These are phyloP conservation scores for Nycteola revayana DNA, from an alignment of 2,888 invertebrate species.

Conservation along the genomic window DNA sequence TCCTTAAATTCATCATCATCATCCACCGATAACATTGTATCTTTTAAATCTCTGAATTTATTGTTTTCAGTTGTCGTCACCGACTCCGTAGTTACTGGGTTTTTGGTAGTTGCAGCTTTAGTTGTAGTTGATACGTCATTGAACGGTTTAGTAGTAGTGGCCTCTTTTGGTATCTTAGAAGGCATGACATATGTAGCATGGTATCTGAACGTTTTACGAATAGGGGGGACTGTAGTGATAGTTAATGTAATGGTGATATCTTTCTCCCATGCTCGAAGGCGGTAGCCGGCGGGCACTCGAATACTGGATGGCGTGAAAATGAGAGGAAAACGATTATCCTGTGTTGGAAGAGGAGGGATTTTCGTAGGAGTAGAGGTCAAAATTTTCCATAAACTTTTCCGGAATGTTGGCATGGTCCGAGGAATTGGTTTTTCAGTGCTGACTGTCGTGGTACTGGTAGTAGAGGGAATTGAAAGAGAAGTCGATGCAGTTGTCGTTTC, in stretches of 20 bases:
- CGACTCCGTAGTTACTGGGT: conserved; percentile 46
- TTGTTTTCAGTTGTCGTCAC: conserved; percentile 49
- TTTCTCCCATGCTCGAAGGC: conserved; percentile 64
- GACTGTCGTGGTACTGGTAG: conserved; percentile 36
- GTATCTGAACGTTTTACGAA: conserved; percentile 57
- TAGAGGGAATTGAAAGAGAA: too few species aligned
- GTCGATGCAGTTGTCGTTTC: conserved; percentile 49
- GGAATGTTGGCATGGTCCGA: conserved; percentile 80
- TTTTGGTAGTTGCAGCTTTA: conserved; percentile 49
- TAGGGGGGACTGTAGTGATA: conserved; percentile 59
- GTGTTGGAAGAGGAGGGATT: conserved; percentile 56
- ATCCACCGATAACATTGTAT: conserved; percentile 66
- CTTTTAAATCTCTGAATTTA: conserved; percentile 67
- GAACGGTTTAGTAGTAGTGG: conserved; percentile 51
- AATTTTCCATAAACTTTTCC: conserved; percentile 61
- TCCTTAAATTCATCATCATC: conserved; percentile 76
- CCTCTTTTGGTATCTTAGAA: conserved; percentile 49
- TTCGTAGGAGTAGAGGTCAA: conserved; percentile 55
- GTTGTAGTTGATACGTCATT: conserved; percentile 67
- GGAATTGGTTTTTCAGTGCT: conserved; percentile 55
- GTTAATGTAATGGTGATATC: conserved; percentile 67
- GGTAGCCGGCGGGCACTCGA: conserved; percentile 44
- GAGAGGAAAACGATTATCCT: conserved; percentile 52
- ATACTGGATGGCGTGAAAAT: conserved; percentile 57
- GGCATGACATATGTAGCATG: conserved; percentile 50